Conservation (phyloP, 2,888 invertebrate species). For the Melanchra persicariae region DNA sequence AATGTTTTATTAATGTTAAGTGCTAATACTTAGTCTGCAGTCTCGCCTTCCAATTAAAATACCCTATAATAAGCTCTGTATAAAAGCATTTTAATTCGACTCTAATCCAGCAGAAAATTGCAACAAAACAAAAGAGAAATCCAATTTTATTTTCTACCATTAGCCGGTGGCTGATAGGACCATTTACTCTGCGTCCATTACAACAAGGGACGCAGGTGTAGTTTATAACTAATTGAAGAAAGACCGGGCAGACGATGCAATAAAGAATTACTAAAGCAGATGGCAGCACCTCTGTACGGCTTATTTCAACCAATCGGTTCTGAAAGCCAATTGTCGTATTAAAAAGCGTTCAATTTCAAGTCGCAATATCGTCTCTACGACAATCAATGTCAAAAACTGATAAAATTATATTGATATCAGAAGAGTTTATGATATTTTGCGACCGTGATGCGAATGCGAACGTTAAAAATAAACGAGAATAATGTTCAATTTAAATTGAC, state of each 20-base stretch:
- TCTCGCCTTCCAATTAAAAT: not conserved
- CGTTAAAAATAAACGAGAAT: too few relatives aligned
- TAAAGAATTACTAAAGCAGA: conserved; percentile 37
- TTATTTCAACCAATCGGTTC: conserved; percentile 2
- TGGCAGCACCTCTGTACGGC: conserved; percentile 18
- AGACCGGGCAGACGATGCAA: conserved; percentile 59
- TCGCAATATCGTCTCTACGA: too few relatives aligned
- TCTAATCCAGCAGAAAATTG: conserved; percentile 10
- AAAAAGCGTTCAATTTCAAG: too few relatives aligned
- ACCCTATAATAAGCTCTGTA: not conserved
- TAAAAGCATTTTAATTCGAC: not conserved
- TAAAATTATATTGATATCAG: too few relatives aligned
- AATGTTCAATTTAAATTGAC: not conserved
- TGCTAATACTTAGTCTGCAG: not conserved
- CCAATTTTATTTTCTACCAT: conserved; percentile 16
- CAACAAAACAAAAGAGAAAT: not conserved
- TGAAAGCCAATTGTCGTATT: too few relatives aligned
- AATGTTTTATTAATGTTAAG: too few relatives aligned
- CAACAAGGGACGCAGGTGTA: conserved; percentile 29
- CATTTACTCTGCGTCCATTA: conserved; percentile 25
- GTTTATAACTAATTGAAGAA: conserved; percentile 69
- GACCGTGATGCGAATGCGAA: too few relatives aligned
- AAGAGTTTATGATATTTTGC: too few relatives aligned
- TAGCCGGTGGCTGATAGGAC: conserved; percentile 3
- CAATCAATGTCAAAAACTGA: too few relatives aligned